Base-by-base conservation (phyloP, 2,888 invertebrate genomes). In the Protophormia terraenovae region DNA sequence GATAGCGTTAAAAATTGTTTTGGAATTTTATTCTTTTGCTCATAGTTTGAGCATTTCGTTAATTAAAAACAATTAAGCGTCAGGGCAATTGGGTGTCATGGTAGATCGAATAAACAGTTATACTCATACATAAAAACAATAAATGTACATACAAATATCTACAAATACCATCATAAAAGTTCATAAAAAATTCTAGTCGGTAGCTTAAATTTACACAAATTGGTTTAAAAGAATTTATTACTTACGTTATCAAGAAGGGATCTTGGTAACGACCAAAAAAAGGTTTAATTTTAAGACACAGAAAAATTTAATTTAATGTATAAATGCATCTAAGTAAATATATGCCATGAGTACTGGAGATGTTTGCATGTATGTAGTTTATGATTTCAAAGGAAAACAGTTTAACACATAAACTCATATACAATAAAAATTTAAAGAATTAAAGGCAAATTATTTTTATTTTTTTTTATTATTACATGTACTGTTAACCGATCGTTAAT, bases 1-100 rank as follows among this genome's bases (percentile, higher is more conserved):
- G 77, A 80, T 77, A 80, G 72, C 81, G 60, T 81, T 84, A 67
- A 82, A 82, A 72, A 84, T 82, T 62, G 78, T 67, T 67, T 64
- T 85, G 82, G 85, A 79, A 85, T 82, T 82, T 67, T 55, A 62
- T 78, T 77, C 41, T 85, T 32, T 85, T 79, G 71, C 81, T 83
- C 84, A 82, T 82, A 77, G n/a, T n/a, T n/a, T n/a, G 82, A 85
- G 64, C 82, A 75, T 73, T 82, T 85, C 41, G 75, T 85, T 85
- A 85, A 85, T 85, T 85, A 85, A 85, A 85, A 82, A 85, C 85
- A 85, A 85, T 85, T 85, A 85, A 82, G 85, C 82, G 58, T 82
- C 85, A 85, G 85, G 85, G 85, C 85, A 82, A 85, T 19, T 85
- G 87, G 88, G 88, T 88, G 88, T 88, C 88, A 88, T 88, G 88